Evolutionary conservation across 2,888 invertebrate species (phyloP).

Genomic region (Margaritifera margaritifera): DNA sequence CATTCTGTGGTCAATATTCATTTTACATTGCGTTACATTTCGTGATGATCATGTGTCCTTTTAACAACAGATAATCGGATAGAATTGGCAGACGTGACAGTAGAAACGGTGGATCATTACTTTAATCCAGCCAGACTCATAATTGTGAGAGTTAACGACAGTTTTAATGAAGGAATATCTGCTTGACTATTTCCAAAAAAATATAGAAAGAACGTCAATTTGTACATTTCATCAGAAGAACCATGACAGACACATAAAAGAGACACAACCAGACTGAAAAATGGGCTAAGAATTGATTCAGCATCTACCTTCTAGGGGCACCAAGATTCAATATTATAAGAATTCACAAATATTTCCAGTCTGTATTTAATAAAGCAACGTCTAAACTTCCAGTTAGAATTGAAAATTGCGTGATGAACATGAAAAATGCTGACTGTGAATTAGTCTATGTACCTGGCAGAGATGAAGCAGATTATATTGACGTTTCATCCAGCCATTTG

Average conservation of each 20-base stretch:
- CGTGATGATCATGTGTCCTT: no score
- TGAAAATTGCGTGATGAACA: conserved; percentile 14
- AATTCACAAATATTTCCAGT: conserved; percentile 2
- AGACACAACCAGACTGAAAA: conserved; percentile 5
- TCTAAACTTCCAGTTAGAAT: conserved; percentile 2
- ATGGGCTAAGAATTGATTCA: conserved; percentile 10
- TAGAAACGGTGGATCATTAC: no score
- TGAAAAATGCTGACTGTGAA: conserved; percentile 11
- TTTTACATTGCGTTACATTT: no score
- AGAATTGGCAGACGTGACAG: no score
- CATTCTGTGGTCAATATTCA: no score
- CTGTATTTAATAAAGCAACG: conserved; percentile 13
- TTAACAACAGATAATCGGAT: no score
- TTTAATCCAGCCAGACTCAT: neutral
- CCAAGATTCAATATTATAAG: conserved; percentile 20
- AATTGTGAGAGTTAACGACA: conserved; percentile 1
- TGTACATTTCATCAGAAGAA: conserved; percentile 17
- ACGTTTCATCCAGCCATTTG: conserved; percentile 14
- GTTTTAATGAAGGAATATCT: conserved; percentile 1
- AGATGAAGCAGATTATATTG: conserved; percentile 10
- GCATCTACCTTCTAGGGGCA: conserved; percentile 16
- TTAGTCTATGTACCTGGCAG: conserved; percentile 14
- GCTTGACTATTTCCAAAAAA: neutral
- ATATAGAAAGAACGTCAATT: conserved; percentile 11
- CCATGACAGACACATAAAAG: conserved; percentile 15